Conservation (phyloP, 1,140 invertebrate species). For the Pseudomyrmex sp. region DNA sequence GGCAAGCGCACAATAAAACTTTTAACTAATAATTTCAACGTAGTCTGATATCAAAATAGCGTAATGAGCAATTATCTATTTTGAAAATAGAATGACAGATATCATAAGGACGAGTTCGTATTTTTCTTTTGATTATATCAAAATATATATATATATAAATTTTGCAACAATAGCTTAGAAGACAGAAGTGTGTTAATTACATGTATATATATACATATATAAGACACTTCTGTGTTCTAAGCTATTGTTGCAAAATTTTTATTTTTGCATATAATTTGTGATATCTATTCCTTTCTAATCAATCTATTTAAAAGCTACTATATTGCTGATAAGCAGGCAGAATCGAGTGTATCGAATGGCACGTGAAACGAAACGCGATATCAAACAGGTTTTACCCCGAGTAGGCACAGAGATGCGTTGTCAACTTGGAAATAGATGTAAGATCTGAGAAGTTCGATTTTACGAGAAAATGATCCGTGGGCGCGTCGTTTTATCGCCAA, state of each 20-base stretch:
- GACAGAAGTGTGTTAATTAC: too few species aligned
- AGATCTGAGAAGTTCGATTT: slow-evolving; percentile 59
- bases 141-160: too few species aligned
- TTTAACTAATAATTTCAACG: slow-evolving; percentile 36
- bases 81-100: neutral
- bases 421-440: slow-evolving; percentile 54
- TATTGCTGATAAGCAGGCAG: slow-evolving; percentile 47
- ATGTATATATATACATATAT: too few species aligned
- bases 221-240: neutral
- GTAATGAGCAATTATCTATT: neutral
- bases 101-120: neutral
- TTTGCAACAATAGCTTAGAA: too few species aligned
- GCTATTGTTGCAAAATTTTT: neutral
- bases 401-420: neutral
- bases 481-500: slow-evolving; percentile 72
- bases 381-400: slow-evolving; percentile 44
- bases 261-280: too few species aligned
- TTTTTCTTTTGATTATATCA: neutral
- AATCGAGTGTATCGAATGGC: slow-evolving; percentile 43
- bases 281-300: too few species aligned
- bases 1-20: slow-evolving; percentile 23
- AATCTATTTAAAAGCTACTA: too few species aligned
- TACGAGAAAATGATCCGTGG: slow-evolving; percentile 72
- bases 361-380: slow-evolving; percentile 28
- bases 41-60: slow-evolving; percentile 35